Conservation (phyloP, 1,140 invertebrate genomes). For the Helicoverpa armigera region DNA sequence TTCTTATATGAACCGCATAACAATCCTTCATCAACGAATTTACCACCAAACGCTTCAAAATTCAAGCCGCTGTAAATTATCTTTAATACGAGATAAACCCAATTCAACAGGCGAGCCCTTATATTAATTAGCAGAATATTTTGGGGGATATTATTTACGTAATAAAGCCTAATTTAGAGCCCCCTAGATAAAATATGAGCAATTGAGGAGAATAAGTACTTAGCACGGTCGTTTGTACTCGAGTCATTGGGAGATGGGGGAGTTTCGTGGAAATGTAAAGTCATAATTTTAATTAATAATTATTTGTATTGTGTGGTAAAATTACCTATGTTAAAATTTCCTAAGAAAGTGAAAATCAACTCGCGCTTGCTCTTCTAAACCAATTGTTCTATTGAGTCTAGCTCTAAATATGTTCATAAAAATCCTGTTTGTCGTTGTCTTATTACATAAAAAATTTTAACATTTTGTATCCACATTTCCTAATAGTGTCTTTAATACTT, state of each 20-base stretch:
- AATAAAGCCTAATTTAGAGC: conserved; percentile 84
- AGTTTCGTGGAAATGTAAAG: not conserved
- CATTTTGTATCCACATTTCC: no score
- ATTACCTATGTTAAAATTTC: no score
- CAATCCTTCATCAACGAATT: conserved; percentile 31
- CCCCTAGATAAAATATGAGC: conserved; percentile 83
- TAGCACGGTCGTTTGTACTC: conserved; percentile 57
- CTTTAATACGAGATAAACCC: conserved; percentile 50
- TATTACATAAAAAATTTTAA: no score
- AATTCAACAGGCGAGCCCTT: conserved; percentile 71
- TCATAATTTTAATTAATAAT: not conserved
- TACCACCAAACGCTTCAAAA: conserved; percentile 15
- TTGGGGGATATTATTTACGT: conserved; percentile 83
- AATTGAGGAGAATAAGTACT: conserved; percentile 80
- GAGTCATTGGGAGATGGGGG: conserved; percentile 28
- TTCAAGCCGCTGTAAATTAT: conserved; percentile 36
- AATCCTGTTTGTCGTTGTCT: no score
- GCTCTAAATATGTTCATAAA: not conserved
- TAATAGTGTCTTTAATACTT: no score
- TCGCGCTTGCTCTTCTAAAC: not conserved
- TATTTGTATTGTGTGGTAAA: not conserved
- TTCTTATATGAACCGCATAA: not conserved
- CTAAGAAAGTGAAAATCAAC: not conserved
- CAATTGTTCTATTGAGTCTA: not conserved
- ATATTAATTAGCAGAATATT: conserved; percentile 85